These are phyloP conservation scores for Mimachlamys varia DNA, from an alignment of 2,888 invertebrate species.

Conservation along the genomic window DNA sequence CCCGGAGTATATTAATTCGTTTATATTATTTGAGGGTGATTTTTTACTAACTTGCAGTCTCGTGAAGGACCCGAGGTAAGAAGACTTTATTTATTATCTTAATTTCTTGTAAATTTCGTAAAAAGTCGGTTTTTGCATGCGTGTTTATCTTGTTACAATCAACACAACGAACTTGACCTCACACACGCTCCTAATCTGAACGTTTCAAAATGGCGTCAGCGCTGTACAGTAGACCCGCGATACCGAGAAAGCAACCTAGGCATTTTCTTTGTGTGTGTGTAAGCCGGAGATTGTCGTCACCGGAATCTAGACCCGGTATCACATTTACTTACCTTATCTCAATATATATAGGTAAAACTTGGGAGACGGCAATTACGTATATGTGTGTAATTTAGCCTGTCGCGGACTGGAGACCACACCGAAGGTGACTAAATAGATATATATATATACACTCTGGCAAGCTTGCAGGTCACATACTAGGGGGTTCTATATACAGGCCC, in stretches of 20 bases:
- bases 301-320: background rate
- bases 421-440: background rate
- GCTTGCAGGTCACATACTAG: background rate
- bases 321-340: background rate
- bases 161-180: constrained; percentile 25
- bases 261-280: constrained; percentile 22
- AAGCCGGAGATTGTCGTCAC: background rate
- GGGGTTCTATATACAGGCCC: background rate
- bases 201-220: constrained; percentile 40
- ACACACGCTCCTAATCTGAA: constrained; percentile 38
- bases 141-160: background rate
- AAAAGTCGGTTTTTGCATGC: background rate
- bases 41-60: background rate
- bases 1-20: constrained; percentile 32
- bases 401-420: background rate
- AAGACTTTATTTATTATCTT: background rate
- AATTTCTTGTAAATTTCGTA: constrained; percentile 20
- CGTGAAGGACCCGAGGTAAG: background rate
- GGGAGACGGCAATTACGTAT: background rate
- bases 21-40: constrained; percentile 6
- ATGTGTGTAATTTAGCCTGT: background rate
- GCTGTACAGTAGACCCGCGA: background rate
- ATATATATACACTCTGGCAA: background rate
- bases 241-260: background rate
- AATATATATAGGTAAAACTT: background rate